phyloP scores from a whole-genome alignment of 1,140 invertebrate species.

The Drosophila kikkawai region DNA sequence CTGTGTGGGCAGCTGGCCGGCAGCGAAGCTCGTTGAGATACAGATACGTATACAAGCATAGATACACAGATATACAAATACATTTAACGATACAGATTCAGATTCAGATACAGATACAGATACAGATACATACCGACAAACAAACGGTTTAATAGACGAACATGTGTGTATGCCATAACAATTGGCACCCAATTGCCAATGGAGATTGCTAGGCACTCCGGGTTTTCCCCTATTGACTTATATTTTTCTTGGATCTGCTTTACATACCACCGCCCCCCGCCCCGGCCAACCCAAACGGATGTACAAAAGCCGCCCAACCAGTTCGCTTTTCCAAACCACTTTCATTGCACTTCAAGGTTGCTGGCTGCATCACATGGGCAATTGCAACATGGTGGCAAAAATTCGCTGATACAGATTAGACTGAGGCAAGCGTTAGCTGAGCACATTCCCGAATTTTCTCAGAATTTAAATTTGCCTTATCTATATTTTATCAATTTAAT shows the following conservation, averaged over 20 bases:
- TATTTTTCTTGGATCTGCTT: conserved; percentile 32
- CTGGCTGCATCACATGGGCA: not conserved
- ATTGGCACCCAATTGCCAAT: conserved; percentile 28
- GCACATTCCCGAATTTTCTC: not conserved
- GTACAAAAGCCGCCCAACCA: conserved; percentile 33
- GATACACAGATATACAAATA: not conserved
- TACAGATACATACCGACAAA: conserved; percentile 18
- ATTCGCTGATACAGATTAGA: not conserved
- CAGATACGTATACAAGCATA: conserved; percentile 7
- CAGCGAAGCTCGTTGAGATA: conserved; percentile 16
- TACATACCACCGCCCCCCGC: conserved; percentile 23
- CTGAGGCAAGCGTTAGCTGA: not conserved
- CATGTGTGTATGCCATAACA: conserved; percentile 27
- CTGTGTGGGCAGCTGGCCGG: conserved; percentile 48
- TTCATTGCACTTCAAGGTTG: conserved; percentile 29
- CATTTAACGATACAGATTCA: not conserved
- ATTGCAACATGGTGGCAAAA: not conserved
- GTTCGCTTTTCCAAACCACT: conserved; percentile 37
- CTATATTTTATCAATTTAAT: not conserved
- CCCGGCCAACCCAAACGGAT: conserved; percentile 7
- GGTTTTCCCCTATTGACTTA: conserved; percentile 39
- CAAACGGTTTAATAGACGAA: conserved; percentile 18
- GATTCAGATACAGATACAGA: not conserved
- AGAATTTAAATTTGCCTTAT: conserved; percentile 3
- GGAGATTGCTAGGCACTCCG: conserved; percentile 10